Evolutionary conservation across 2,888 invertebrate species (phyloP).

Genomic region (Synanthedon andrenaeformis): DNA sequence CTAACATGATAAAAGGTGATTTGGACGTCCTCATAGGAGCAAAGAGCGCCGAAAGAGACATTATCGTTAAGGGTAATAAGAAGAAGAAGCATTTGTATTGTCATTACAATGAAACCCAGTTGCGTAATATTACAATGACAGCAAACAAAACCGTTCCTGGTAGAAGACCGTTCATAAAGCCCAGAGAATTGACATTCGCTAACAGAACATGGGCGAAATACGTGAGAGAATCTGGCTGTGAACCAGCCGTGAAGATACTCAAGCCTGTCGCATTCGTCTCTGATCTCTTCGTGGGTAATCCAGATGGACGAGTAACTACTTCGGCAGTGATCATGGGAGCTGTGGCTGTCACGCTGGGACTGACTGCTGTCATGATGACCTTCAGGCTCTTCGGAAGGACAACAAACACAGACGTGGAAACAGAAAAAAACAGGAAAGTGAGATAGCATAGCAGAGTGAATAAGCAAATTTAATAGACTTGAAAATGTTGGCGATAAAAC

Average conservation of each 20-base stretch:
- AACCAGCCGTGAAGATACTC: constrained; percentile 61
- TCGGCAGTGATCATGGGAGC: constrained; percentile 42
- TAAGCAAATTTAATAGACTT: background rate
- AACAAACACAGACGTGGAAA: constrained; percentile 19
- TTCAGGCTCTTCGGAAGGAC: constrained; percentile 37
- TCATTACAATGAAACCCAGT: constrained; percentile 71
- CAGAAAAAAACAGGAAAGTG: constrained; percentile 42
- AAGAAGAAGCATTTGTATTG: constrained; percentile 75
- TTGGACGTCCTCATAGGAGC: constrained; percentile 75
- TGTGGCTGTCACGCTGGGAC: constrained; percentile 35
- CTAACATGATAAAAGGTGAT: constrained; percentile 73
- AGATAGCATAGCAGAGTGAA: constrained; percentile 31
- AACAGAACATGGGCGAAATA: constrained; percentile 81
- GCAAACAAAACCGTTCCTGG: constrained; percentile 66
- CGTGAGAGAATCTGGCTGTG: constrained; percentile 75
- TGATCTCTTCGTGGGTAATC: constrained; percentile 23
- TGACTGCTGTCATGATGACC: constrained; percentile 46
- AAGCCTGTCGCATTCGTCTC: constrained; percentile 48
- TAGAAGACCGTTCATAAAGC: constrained; percentile 68
- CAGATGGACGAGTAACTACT: constrained; percentile 20
- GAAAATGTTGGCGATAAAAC: background rate
- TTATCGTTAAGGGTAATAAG: constrained; percentile 73
- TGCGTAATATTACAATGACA: constrained; percentile 56
- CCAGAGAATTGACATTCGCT: constrained; percentile 68
- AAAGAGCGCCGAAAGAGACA: constrained; percentile 72